A percentile compares a stretch with the other conserved stretches of the same genome.
phyloP scores from a whole-genome alignment of 64 coral and sea anemone genomes.

The Platygyra sinensis region DNA sequence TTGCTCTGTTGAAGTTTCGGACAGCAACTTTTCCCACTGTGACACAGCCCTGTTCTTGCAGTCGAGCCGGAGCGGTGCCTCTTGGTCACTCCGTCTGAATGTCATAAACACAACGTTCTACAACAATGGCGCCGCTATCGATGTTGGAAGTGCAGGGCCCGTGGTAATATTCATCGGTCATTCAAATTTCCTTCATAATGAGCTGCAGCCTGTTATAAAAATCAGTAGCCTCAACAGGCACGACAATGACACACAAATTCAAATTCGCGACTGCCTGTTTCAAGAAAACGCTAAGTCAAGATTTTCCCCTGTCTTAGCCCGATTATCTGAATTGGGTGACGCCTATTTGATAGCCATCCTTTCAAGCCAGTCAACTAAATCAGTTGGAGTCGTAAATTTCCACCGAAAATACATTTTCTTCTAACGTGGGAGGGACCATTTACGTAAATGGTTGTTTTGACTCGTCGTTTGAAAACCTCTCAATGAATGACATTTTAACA shows the following conservation, averaged over 20 bases:
- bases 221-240: background rate
- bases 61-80: no score
- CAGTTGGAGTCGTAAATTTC: background rate
- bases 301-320: background rate
- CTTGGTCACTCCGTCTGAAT: no score
- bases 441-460: background rate
- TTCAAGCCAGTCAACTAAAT: background rate
- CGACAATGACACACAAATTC: background rate
- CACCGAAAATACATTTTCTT: background rate
- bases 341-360: background rate
- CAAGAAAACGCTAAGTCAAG: background rate
- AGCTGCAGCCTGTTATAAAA: background rate
- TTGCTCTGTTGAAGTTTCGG: background rate
- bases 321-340: background rate
- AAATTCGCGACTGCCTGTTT: background rate
- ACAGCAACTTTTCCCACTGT: background rate
- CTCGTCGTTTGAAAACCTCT: background rate
- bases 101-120: no score
- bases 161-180: background rate
- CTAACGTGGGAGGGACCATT: background rate
- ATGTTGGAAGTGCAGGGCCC: background rate
- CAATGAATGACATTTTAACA: background rate
- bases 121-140: background rate
- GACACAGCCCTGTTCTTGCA: no score
- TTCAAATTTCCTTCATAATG: background rate